Percentiles rank a stretch among this genome's conserved stretches.
Evolutionary conservation across 2,113 vertebrate genomes (phyloP).

Genomic region (Saccopteryx leptura): DNA sequence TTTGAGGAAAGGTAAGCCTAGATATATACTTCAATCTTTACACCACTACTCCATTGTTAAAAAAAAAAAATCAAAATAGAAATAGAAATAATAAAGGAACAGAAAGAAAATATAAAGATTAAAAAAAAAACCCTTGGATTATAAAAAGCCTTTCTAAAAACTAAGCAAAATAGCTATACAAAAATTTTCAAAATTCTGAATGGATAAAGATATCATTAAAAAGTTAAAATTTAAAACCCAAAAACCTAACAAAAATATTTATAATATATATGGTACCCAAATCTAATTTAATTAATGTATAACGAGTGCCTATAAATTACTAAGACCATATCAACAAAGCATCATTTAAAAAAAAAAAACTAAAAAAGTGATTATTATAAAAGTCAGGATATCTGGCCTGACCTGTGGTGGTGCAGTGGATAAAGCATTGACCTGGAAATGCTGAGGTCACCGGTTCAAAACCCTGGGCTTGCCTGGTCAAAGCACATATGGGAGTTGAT

Average conservation of each 20-base stretch:
- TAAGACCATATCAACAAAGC: not conserved
- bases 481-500: no score
- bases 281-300: conserved; percentile 4
- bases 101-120: not conserved
- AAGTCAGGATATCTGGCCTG: not conserved
- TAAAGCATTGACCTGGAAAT: no score
- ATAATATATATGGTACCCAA: not conserved
- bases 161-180: not conserved
- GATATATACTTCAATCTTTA: not conserved
- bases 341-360: not conserved
- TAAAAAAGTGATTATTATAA: not conserved
- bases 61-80: conserved; percentile 42
- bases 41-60: not conserved
- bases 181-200: not conserved
- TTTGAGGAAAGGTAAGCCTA: not conserved
- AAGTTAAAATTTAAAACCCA: conserved; percentile 38
- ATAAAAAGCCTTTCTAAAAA: not conserved
- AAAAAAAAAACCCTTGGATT: not conserved
- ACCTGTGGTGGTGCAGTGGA: no score
- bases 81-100: not conserved
- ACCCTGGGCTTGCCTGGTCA: no score
- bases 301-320: not conserved
- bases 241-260: not conserved
- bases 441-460: no score
- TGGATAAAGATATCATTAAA: not conserved